Conservation (phyloP, 2,113 vertebrate species). For the Paracanthobrama guichenoti region DNA sequence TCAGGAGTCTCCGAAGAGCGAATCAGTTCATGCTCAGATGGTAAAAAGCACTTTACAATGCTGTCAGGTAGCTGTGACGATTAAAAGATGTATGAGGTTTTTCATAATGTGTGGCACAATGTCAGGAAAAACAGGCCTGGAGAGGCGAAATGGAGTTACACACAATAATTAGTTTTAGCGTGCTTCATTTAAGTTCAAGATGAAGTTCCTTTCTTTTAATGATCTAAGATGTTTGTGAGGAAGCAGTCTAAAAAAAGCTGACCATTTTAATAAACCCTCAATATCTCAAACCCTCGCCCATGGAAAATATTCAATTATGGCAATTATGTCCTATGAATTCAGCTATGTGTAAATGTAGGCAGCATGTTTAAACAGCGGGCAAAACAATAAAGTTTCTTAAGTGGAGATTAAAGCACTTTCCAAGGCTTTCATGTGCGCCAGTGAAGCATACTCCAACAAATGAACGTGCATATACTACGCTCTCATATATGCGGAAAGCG, state of each 20-base stretch:
- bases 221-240: neutral
- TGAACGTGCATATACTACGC: neutral
- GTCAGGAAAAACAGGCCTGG: neutral
- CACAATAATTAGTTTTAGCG: slow-evolving; percentile 18
- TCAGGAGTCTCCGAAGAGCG: neutral
- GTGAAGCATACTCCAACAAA: neutral
- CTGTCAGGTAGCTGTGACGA: neutral
- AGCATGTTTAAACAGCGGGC: neutral
- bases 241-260: neutral
- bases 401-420: slow-evolving; percentile 23
- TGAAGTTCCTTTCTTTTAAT: neutral
- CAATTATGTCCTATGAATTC: slow-evolving; percentile 1
- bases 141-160: neutral
- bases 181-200: slow-evolving; percentile 30
- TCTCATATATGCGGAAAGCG: neutral
- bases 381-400: slow-evolving; percentile 17
- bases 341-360: slow-evolving; percentile 3
- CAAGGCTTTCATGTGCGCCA: neutral
- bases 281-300: neutral
- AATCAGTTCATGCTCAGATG: slow-evolving; percentile 13
- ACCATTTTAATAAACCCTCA: slow-evolving; percentile 1
- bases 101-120: neutral
- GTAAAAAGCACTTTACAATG: slow-evolving; percentile 12
- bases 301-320: neutral
- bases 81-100: slow-evolving; percentile 28